Evolutionary conservation across 2,888 invertebrate species (phyloP), one percentile per base, ranked within the genome.

Genomic region (Lasioglossum oenotherae): DNA sequence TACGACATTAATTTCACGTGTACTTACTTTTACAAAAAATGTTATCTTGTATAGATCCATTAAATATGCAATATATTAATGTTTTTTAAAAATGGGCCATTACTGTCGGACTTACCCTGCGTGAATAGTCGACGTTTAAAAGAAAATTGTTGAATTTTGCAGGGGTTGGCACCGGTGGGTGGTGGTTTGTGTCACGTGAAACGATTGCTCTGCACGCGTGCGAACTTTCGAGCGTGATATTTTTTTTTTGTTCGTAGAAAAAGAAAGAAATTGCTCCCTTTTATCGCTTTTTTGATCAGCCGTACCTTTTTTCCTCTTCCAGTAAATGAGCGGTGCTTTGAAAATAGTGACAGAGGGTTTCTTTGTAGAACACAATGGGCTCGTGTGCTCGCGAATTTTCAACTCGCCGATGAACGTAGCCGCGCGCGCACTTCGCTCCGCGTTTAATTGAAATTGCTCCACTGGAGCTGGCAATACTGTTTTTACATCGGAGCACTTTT

Each of bases 311-410:
- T n/a, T 14, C 19, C 41, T n/a, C 12, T n/a, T 71, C 41, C 41
- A 12, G 38, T 19, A 23, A 71, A 41, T 38, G 41, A 38, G 23
- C 41, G 71, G 38, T 38, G 71, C 71, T 71, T 71, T 71, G 71
- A 41, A 71, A 38, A 71, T 71, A 38, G 23, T 71, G 71, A 71
- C 35, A 71, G 12, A 71, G 41, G 23, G 71, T 71, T 67, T 67
- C 67, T 67, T 67, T 67, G 67, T 67, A 35, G 67, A 19, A 35
- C 67, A 67, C 71, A 71, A 71, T 71, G 71, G 71, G n/a, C 35
- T 38, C 41, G 12, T 23, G 23, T 38, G 23, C 38, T 23, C 71
- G 38, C 38, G 38, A 71, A 41, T 71, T 38, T 71, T 71, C 35
- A 41, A 41, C 41, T n/a, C n/a, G 71, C 23, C 71, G 71, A 71